Evolutionary conservation across 2,113 vertebrate species (phyloP).

Genomic region (Micromys minutus): DNA sequence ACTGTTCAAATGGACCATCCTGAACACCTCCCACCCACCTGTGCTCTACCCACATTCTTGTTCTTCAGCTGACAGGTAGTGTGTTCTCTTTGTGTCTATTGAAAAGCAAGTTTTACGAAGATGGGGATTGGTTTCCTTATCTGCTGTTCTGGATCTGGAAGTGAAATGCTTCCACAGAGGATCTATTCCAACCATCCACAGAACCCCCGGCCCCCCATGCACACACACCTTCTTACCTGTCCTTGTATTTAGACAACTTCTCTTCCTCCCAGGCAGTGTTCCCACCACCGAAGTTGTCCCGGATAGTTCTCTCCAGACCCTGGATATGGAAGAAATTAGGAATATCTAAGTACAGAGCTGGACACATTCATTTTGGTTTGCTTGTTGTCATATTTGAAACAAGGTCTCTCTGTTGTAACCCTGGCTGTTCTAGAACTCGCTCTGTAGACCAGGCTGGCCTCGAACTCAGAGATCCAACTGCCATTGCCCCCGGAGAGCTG

Average conservation of each 20-base stretch:
- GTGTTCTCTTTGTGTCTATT: not conserved
- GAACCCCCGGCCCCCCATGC: not conserved
- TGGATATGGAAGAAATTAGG: conserved; percentile 72
- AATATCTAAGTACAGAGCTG: not conserved
- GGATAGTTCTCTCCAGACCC: conserved; percentile 94
- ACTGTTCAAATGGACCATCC: not conserved
- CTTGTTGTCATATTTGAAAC: too few species aligned
- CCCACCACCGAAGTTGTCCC: conserved; percentile 97
- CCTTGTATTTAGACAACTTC: conserved; percentile 95
- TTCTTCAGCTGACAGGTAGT: not conserved
- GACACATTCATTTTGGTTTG: not conserved
- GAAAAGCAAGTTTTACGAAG: not conserved
- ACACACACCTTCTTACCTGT: conserved; percentile 86
- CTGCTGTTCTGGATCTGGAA: not conserved
- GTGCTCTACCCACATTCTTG: not conserved
- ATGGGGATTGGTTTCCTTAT: not conserved
- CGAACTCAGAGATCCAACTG: not conserved
- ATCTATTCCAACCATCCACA: not conserved
- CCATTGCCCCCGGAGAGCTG: not conserved
- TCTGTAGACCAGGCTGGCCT: not conserved
- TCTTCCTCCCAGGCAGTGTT: conserved; percentile 99
- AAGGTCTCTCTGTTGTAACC: not conserved
- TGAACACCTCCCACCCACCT: not conserved
- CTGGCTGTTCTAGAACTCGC: not conserved
- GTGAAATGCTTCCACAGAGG: not conserved